Evolutionary conservation across 2,113 vertebrate genomes (phyloP), one percentile per base, ranked within the genome.

Genomic region (Pedetes capensis): DNA sequence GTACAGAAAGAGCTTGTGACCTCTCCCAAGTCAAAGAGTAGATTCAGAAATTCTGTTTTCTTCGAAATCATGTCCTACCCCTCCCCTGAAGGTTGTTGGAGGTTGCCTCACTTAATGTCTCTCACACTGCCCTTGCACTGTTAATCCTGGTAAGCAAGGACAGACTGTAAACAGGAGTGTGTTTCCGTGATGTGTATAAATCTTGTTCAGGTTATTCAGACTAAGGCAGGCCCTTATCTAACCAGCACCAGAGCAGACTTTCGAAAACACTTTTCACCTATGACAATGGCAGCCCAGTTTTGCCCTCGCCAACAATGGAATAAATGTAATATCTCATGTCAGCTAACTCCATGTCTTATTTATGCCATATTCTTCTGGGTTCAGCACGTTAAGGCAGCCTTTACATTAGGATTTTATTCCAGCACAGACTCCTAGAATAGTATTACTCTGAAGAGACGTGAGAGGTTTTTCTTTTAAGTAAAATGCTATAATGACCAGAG

Each of bases 101-200:
- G 91, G 83, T 74, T 89, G 89, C 72, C 39, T 83, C 0, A 8
- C 66, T 82, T 42, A 71, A 18, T 53, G 91, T 74, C 27, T 51
- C 79, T 71, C 29, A 12, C 0, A 11, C 63, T 88, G 95, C 63
- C 74, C 96, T 84, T 82, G 86, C 82, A 75, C 94, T 75, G 91
- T 94, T 95, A 95, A 93, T 96, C 85, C 90, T 17, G 6, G 47
- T n/a, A 79, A 91, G 76, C 87, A 95, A 96, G 95, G 95, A 93
- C 51, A 4, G 34, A 64, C 69, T 72, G 87, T 91, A 97, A 92
- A 88, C 74, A 72, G 3, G 2, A 69, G 95, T 95, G 92, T 95
- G 83, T 97, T 95, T 61, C 94, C 83, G 90, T 82, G 66, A 95
- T 68, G 96, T 91, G 92, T 92, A 92, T 97, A 97, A 97, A 96